Conservation (phyloP, 2,113 vertebrate genomes). For the Columbina picui region DNA sequence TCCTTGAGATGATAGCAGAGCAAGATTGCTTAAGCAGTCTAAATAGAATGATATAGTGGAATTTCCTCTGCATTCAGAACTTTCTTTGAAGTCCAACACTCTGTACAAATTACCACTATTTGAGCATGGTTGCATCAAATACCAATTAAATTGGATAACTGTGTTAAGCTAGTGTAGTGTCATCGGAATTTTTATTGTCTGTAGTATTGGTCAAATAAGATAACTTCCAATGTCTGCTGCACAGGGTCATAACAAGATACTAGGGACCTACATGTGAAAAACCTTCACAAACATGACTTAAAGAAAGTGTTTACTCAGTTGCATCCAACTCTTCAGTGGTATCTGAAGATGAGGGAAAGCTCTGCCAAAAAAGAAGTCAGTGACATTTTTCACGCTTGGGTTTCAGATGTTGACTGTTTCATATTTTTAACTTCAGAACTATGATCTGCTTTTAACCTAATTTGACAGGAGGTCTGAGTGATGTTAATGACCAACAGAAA, state of each 20-base stretch:
- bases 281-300: not conserved
- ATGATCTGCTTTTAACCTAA: not conserved
- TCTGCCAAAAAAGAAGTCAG: not conserved
- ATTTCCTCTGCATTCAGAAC: not conserved
- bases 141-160: not conserved
- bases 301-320: not conserved
- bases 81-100: not conserved
- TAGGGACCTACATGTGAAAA: not conserved
- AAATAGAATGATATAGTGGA: not conserved
- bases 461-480: not conserved
- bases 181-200: not conserved
- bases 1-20: not conserved
- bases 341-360: not conserved
- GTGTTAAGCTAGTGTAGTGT: not conserved
- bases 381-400: not conserved
- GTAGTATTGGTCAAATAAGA: not conserved
- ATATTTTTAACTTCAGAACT: not conserved
- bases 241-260: not conserved
- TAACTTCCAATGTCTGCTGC: not conserved
- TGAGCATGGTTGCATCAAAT: not conserved
- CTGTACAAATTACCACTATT: not conserved
- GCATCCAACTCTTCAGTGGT: not conserved
- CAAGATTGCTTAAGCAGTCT: not conserved
- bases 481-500: not conserved
- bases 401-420: not conserved